Evolutionary conservation across 2,888 invertebrate genomes (phyloP), one percentile per base, ranked within the genome.

Genomic region (Tanypteryx hageni): DNA sequence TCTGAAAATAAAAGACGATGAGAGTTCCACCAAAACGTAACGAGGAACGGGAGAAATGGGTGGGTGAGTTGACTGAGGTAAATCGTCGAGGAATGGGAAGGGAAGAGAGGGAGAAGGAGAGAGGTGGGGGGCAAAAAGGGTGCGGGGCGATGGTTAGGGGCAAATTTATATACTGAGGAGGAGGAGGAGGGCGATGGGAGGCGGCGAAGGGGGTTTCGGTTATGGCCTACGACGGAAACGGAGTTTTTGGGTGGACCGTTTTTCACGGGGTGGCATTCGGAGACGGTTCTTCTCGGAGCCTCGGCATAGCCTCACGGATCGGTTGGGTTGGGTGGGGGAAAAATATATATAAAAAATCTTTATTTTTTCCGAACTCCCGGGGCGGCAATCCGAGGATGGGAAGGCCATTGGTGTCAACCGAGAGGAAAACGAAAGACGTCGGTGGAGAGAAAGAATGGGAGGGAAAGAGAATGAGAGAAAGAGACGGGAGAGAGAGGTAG

Each of bases 181-280:
- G 86, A 14, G 31, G 82, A 82, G 82, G 82, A 31, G 44, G 13
- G 31, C 14, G 82, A 31, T 31, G 82, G 82, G 16, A 44, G 31
- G 82, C 27, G 86, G 86, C 14, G 61, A 59, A 27, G 58, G 57
- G 84, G 31, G n/a, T 56, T 44, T 89, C 89, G 89, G 64, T 89
- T 89, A 89, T 89, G 89, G 89, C 89, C 58, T 22, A 22, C 58
- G 64, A 89, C 89, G 89, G 89, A 61, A 89, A 89, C 89, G 89
- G 89, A 89, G 27, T 61, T 86, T 86, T 86, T 16, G 89, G 68
- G 61, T 89, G 89, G 89, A 89, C 89, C 89, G 89, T 89, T 89
- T 89, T 89, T 89, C 89, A 89, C 89, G 89, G 27, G 89, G 89
- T 89, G 89, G 89, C 89, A 89, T 89, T 44, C 89, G 64, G 89